Base-by-base conservation (phyloP, 1,140 invertebrate species). In the Hesperophylax magnus region DNA sequence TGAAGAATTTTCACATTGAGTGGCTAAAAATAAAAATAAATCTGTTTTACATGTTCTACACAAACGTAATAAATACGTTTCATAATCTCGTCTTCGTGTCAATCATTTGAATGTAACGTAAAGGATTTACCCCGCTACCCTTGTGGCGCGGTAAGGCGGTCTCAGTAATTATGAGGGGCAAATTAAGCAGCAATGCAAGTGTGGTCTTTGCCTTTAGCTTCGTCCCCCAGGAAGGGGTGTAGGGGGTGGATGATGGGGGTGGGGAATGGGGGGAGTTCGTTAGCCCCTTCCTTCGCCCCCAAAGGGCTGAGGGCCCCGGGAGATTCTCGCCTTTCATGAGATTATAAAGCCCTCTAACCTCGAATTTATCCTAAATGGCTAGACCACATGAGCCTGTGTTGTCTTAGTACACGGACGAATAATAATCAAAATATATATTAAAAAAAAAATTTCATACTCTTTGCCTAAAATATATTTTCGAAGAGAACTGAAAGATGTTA, bases 131-230 rank as follows among this genome's bases (percentile, higher is more conserved):
- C 75, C 31, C n/a, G 75, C 39, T 52, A 17, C 77, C 72, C 72
- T 79, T 63, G 20, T 17, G 54, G 77, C 52, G 71, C 34, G 75
- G 63, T 76, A 78, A 75, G 75, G 74, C 81, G 75, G 78, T 82
- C 78, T 63, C 87, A 90, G 89, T 89, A 90, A 90, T 90, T 90
- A 90, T 88, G 88, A 89, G 88, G 89, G 88, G 89, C 89, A 90
- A 90, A 90, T 90, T 90, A 90, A 90, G 89, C 89, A 90, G 88
- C 89, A 87, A 89, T 88, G 79, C 82, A 83, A 83, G 82, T 84
- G 80, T 84, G 82, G 82, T 84, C 80, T 58, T 15, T 54, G 52
- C 69, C 52, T 72, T 72, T 56, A 27, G 52, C 52, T 39, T 18
- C 3, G 27, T 22, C 31, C 52, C 58, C 34, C 61, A 20, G 53